Evolutionary conservation across 2,113 vertebrate genomes (phyloP).

Genomic region (Ageneiosus marmoratus): DNA sequence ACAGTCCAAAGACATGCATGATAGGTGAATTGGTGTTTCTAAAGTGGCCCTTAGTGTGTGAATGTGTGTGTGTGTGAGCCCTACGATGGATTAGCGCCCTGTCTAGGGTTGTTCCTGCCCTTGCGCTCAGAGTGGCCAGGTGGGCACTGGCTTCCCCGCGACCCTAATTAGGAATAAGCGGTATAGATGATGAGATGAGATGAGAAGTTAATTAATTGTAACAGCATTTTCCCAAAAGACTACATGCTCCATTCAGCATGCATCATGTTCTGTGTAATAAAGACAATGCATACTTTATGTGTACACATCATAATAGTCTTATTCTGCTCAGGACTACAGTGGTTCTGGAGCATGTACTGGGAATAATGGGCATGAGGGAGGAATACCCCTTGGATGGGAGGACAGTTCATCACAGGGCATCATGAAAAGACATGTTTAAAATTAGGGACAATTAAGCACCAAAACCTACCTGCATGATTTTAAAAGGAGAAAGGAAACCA

Average conservation of each 20-base stretch:
- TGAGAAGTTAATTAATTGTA: too few relatives aligned
- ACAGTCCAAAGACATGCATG: too few relatives aligned
- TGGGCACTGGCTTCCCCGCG: too few relatives aligned
- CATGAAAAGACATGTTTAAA: not conserved
- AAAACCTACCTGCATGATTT: not conserved
- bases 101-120: too few relatives aligned
- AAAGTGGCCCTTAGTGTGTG: too few relatives aligned
- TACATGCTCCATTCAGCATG: not conserved
- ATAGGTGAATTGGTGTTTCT: too few relatives aligned
- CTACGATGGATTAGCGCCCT: too few relatives aligned
- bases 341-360: not conserved
- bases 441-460: not conserved
- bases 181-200: too few relatives aligned
- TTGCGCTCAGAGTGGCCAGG: too few relatives aligned
- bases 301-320: not conserved
- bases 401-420: not conserved
- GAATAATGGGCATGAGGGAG: not conserved
- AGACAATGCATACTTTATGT: not conserved
- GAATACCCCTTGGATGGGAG: not conserved
- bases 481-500: not conserved
- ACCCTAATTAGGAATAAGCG: too few relatives aligned
- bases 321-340: not conserved
- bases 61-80: too few relatives aligned
- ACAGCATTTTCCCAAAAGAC: not conserved
- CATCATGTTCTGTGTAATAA: not conserved